A percentile compares a stretch with the other conserved stretches of the same genome.
These are phyloP conservation scores for Atherinomorus stipes DNA, from an alignment of 2,113 vertebrate genomes.

Conservation along the genomic window DNA sequence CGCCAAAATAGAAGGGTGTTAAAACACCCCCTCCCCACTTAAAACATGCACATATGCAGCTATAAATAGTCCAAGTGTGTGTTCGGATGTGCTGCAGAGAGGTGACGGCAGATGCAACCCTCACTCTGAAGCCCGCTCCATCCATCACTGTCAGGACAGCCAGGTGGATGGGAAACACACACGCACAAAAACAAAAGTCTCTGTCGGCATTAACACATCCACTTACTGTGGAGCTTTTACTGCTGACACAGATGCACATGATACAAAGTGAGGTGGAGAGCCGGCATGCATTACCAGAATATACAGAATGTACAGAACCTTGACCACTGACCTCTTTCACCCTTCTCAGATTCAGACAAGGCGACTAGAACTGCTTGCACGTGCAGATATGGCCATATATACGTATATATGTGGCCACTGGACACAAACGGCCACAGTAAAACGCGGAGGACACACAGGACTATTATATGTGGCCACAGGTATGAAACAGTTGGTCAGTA, in stretches of 20 bases:
- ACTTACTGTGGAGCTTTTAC: conserved; percentile 11
- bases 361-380: background rate
- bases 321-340: conserved; percentile 28
- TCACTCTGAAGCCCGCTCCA: conserved; percentile 23
- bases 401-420: background rate
- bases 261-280: background rate
- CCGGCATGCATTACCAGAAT: background rate
- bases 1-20: conserved; percentile 19
- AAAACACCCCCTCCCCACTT: background rate
- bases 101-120: conserved; percentile 39
- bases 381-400: background rate
- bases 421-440: conserved; percentile 17
- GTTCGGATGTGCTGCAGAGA: conserved; percentile 8
- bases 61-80: conserved; percentile 39
- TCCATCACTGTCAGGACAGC: conserved; percentile 47
- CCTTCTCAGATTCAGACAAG: background rate
- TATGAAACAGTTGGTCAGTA: conserved; percentile 24
- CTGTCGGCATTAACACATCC: background rate
- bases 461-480: conserved; percentile 2
- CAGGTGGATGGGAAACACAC: conserved; percentile 28
- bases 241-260: conserved; percentile 17
- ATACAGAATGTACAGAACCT: background rate
- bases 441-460: background rate
- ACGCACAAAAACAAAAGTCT: background rate
- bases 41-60: background rate